Percentiles rank a stretch among this genome's conserved stretches.
Evolutionary conservation across 2,797 vertebrate genomes (phyloP).

Genomic region (Limosa lapponica): DNA sequence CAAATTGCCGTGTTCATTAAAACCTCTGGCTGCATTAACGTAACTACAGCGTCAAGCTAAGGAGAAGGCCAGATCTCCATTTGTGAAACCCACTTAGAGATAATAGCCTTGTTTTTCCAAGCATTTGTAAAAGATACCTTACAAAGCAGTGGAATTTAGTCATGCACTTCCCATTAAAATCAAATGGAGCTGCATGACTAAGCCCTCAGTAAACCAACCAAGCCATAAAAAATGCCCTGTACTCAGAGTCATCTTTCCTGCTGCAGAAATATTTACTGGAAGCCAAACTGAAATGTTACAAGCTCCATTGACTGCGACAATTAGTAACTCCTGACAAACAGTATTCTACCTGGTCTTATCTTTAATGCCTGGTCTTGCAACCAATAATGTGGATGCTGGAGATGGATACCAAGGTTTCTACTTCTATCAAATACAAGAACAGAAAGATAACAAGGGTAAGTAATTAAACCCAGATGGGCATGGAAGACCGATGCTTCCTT

Average conservation of each 20-base stretch:
- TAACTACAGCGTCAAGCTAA: rapidly evolving
- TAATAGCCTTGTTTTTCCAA: slow-evolving; percentile 58
- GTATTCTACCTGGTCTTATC: not conserved
- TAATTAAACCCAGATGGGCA: slow-evolving; percentile 2
- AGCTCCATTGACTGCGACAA: not conserved
- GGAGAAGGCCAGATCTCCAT: not conserved
- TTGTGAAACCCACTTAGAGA: slow-evolving; percentile 24
- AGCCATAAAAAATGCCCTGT: not conserved
- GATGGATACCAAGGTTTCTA: not conserved
- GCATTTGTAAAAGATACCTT: slow-evolving; percentile 27
- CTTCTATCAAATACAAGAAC: not conserved
- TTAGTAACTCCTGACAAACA: not conserved
- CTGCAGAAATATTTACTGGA: not conserved
- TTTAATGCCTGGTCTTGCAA: not conserved
- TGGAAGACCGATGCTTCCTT: not conserved
- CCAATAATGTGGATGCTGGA: not conserved
- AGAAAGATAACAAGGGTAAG: not conserved
- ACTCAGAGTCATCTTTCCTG: not conserved
- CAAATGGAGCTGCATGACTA: slow-evolving; percentile 37
- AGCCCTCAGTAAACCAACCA: not conserved
- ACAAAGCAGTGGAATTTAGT: slow-evolving; percentile 12
- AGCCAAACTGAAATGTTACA: not conserved
- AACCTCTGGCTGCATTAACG: not conserved
- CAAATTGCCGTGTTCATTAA: not conserved
- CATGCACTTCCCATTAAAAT: slow-evolving; percentile 3